Base-by-base conservation (phyloP, 2,113 vertebrate species). In the Aix galericulata region DNA sequence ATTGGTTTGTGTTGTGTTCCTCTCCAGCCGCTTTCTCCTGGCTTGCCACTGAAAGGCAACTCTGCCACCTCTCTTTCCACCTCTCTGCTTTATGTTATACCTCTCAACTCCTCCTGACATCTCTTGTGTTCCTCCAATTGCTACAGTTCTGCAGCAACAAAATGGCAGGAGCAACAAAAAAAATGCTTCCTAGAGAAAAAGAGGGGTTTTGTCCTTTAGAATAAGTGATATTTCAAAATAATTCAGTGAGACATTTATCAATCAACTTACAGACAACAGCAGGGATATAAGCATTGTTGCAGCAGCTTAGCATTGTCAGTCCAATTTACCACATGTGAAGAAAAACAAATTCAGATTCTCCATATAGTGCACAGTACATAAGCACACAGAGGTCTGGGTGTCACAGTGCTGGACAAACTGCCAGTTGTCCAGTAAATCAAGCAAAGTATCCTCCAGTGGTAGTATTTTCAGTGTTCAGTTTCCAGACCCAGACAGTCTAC, bases 351-450 rank as follows among this genome's bases (percentile, higher is more conserved):
- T 78, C 56, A 75, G 27, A 25, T 22, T 66, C 27, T 21, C 8
- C 3, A 1, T 12, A 69, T 2, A 8, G 50, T 14, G 50, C 17
- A 34, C 2, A 50, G n/a, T 46, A 18, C 21, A 13, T 9, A 75
- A 25, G 12, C 12, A 17, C 40, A 44, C 4, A 69, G 17, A 86
- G 60, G 36, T 14, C 59, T 0, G 0, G 6, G 22, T 59, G 32
- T 46, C 48, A 18, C 63, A 81, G 46, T 55, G 40, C 59, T 27
- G 31, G 59, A 82, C 60, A 86, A 32, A 38, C 17, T 31, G 17
- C 38, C 44, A 40, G 12, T 40, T 40, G 40, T 40, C 40, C 40
- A 44, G 27, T 29, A 78, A 68, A 17, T 82, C 31, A 48, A 38
- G 20, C 10, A 79, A 50, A n/a, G 20, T 11, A 25, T 38, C 31